A percentile compares a stretch with the other conserved stretches of the same genome.
Conservation (phyloP, 2,113 vertebrate species). For the Hippocampus barbouri region DNA sequence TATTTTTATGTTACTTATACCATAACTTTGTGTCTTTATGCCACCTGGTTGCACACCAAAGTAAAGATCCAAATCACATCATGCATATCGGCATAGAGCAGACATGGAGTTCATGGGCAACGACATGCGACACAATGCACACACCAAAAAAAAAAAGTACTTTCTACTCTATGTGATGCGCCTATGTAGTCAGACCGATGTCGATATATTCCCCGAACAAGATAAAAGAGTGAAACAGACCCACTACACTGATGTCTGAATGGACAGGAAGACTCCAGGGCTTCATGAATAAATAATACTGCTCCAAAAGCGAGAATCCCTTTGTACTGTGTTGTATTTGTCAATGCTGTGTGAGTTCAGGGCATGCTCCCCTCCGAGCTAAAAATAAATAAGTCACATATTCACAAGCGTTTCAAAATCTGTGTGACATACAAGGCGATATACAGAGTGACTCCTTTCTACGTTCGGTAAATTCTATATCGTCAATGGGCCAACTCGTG, state of each 20-base stretch:
- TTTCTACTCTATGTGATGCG: slow-evolving; percentile 22
- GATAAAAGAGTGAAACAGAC: slow-evolving; percentile 53
- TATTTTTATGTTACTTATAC: too few relatives aligned
- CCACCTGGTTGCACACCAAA: too few relatives aligned
- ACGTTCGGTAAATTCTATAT: background rate
- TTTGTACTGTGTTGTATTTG: slow-evolving; percentile 59
- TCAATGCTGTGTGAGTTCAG: slow-evolving; percentile 47
- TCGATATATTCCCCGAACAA: slow-evolving; percentile 46
- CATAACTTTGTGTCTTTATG: too few relatives aligned
- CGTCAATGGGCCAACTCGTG: background rate
- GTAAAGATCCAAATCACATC: too few relatives aligned
- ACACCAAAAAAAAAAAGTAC: background rate
- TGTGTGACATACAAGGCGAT: slow-evolving; percentile 17
- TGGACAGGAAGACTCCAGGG: slow-evolving; percentile 62
- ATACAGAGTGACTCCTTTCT: slow-evolving; percentile 20
- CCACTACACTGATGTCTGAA: slow-evolving; percentile 64
- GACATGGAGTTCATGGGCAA: background rate
- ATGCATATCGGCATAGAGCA: too few relatives aligned
- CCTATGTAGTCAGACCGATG: slow-evolving; percentile 38
- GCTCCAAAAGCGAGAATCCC: slow-evolving; percentile 47
- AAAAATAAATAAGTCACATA: slow-evolving; percentile 58
- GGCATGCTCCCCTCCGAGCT: slow-evolving; percentile 47
- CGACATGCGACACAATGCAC: background rate
- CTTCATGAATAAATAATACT: slow-evolving; percentile 69
- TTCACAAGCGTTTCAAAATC: slow-evolving; percentile 52